A percentile compares a stretch with the other conserved stretches of the same genome.
These are phyloP conservation scores for Leucopternis melanops DNA, from an alignment of 2,113 vertebrate species.

Conservation along the genomic window DNA sequence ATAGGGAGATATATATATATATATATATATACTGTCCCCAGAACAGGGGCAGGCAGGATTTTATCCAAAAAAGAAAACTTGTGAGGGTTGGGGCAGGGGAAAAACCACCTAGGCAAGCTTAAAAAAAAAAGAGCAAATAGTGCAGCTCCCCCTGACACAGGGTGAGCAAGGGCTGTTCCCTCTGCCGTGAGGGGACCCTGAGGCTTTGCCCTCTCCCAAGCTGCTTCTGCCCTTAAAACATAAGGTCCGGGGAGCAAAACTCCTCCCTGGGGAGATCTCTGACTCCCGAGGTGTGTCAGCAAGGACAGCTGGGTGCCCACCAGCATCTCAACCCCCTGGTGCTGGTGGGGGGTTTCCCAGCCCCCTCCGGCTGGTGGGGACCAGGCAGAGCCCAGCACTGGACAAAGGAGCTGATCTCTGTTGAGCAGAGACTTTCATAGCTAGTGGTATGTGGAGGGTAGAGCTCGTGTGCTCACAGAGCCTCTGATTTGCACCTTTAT, in stretches of 20 bases:
- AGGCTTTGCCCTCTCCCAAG: background rate
- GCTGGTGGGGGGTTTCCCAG: background rate
- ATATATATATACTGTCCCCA: no score
- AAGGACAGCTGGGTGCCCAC: background rate
- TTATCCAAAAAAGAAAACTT: background rate
- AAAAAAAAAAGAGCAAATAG: background rate
- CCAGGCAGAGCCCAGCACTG: background rate
- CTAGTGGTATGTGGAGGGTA: no score
- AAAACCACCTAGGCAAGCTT: background rate
- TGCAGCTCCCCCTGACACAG: background rate
- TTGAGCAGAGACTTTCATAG: background rate
- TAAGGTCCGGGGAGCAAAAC: background rate
- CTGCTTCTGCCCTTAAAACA: background rate
- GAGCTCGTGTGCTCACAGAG: background rate
- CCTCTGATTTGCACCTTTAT: background rate
- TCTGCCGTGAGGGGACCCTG: background rate
- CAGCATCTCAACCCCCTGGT: background rate
- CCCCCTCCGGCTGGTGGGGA: no score
- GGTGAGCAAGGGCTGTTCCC: background rate
- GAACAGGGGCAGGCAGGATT: background rate
- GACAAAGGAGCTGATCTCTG: background rate
- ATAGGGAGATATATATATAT: rapidly evolving
- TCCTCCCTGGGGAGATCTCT: background rate
- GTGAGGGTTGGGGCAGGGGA: background rate
- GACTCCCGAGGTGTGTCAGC: background rate